Percentiles rank a stretch among this genome's conserved stretches.
phyloP scores from a whole-genome alignment of 2,113 vertebrate genomes.

The Pyrgilauda ruficollis region DNA sequence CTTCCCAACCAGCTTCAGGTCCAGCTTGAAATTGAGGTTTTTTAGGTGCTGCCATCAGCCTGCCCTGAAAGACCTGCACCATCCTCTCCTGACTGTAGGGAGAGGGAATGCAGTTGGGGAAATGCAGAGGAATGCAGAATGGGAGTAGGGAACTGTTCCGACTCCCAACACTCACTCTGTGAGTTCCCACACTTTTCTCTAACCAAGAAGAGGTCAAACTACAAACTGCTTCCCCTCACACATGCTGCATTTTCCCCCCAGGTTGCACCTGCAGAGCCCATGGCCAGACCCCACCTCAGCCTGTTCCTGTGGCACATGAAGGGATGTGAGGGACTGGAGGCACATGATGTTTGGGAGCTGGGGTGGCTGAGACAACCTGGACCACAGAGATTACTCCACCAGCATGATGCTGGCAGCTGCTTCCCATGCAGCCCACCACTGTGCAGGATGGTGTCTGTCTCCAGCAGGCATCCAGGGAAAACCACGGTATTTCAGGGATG shows the following conservation, averaged over 20 bases:
- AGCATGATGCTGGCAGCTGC: not conserved
- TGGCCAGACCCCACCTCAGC: not conserved
- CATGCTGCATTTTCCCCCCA: accelerated
- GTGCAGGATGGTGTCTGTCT: not conserved
- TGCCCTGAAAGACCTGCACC: not conserved
- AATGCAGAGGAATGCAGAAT: no score
- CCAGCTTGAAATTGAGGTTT: not conserved
- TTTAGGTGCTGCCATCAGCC: not conserved
- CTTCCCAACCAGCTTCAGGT: not conserved
- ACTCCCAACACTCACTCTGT: not conserved
- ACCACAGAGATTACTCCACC: not conserved
- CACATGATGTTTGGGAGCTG: not conserved
- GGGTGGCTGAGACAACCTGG: not conserved
- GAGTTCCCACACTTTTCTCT: not conserved
- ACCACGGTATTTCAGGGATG: accelerated
- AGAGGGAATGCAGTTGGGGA: not conserved
- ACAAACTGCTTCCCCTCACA: not conserved
- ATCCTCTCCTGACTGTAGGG: accelerated
- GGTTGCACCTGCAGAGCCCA: not conserved
- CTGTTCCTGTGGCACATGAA: accelerated
- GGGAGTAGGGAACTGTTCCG: accelerated
- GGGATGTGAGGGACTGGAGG: not conserved
- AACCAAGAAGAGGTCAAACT: not conserved
- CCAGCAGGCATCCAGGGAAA: not conserved
- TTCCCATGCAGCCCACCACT: not conserved